Base-by-base conservation (phyloP, 37 sponge, comb jelly and placozoan species). In the Haliclona indistincta region DNA sequence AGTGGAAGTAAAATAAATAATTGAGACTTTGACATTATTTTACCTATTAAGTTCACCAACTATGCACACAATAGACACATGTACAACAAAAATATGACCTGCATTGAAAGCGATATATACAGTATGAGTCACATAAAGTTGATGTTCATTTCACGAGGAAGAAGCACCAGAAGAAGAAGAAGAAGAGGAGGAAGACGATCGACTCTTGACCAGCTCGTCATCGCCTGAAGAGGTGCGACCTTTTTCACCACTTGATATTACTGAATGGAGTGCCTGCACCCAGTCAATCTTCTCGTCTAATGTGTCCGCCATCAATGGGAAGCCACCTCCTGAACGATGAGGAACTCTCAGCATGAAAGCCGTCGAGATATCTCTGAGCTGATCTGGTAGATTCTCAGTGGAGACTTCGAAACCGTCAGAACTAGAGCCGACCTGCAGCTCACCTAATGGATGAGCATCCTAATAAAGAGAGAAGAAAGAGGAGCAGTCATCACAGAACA, bases 391-490 rank as follows among this genome's bases (percentile, higher is more conserved):
- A n/a, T 76, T 32, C 4, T 44, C 56, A 32, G 74, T 71, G 28
- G 71, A 68, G 10, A 62, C 62, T 6, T 26, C 56, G 43, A 55
- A 70, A 10, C 82, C 86, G 25, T 81, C 74, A 42, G 49, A 25
- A 0, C 75, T 13, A 30, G 54, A 43, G 0, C 81, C 74, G 6
- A 90, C 72, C 2, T 77, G 25, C 38, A 91, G 78, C 64, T 91
- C 92, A 10, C 92, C 92, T 35, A 78, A 62, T 0, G 92, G 87
- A 68, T 75, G 36, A 42, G 92, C 70, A 82, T 86, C 92, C 92
- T 91, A 38, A 54, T 10, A 6, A 47, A 43, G 13, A 45, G 4
- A 68, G 25, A 70, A 34, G 11, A 34, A 20, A 13, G 17, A 49
- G 17, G 53, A 49, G 53, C 17, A 17, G 13, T 49, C 17, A 49